Conservation (phyloP, 2,113 vertebrate genomes). For the Rostratula benghalensis region DNA sequence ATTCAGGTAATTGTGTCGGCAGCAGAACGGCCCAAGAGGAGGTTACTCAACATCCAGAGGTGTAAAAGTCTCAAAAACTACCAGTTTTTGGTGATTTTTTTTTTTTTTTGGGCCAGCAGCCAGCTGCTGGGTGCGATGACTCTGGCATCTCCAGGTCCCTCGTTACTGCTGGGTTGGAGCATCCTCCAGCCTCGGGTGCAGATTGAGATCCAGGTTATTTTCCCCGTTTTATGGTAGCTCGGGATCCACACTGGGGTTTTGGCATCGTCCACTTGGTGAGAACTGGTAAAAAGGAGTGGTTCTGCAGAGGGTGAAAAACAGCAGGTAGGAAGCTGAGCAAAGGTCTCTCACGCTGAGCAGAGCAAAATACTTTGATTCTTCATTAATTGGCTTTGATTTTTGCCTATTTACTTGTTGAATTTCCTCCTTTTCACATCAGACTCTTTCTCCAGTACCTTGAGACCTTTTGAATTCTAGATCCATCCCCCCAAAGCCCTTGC, state of each 20-base stretch:
- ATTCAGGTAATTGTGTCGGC: slow-evolving; percentile 68
- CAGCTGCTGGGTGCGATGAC: background rate
- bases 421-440: background rate
- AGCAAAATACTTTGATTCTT: background rate
- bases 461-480: background rate
- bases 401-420: background rate
- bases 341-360: background rate
- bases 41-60: slow-evolving; percentile 15
- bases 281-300: background rate
- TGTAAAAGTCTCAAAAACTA: background rate
- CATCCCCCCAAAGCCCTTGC: background rate
- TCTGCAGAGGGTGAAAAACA: background rate
- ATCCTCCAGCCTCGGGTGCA: background rate
- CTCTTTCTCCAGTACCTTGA: background rate
- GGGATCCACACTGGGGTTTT: accelerated
- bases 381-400: background rate
- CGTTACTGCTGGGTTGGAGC: background rate
- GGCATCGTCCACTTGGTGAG: background rate
- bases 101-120: background rate
- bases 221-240: accelerated
- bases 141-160: background rate
- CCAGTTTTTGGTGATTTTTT: slow-evolving; percentile 21
- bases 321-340: background rate
- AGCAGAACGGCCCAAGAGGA: slow-evolving; percentile 31
- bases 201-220: background rate